A percentile compares a stretch with the other conserved stretches of the same genome.
Evolutionary conservation across 2,113 vertebrate genomes (phyloP).

Genomic region (Ranitomeya variabilis): DNA sequence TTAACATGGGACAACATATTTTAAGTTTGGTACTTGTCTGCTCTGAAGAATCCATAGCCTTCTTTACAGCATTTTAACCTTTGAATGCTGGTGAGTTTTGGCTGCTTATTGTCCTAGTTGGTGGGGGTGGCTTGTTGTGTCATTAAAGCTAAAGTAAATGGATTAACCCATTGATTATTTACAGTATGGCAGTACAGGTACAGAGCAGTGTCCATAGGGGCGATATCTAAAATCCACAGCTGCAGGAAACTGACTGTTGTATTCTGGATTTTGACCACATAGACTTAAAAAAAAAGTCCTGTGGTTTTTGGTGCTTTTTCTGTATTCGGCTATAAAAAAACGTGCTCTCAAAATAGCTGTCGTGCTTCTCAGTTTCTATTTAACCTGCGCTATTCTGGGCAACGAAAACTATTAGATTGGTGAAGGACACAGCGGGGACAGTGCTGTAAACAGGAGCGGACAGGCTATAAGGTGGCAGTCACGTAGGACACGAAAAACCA

Average conservation of each 20-base stretch:
- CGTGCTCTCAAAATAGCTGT: not conserved
- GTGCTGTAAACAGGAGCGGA: not conserved
- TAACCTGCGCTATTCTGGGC: slow-evolving; percentile 26
- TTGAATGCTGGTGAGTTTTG: too few relatives aligned
- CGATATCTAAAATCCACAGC: not conserved
- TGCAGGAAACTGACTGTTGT: not conserved
- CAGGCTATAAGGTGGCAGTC: not conserved
- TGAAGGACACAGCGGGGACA: not conserved
- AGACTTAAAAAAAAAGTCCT: not conserved
- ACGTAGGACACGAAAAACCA: not conserved
- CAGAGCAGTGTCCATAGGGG: not conserved
- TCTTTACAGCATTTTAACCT: too few relatives aligned
- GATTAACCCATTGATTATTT: too few relatives aligned
- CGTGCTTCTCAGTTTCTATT: not conserved
- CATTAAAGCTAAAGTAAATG: too few relatives aligned
- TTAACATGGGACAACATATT: too few relatives aligned
- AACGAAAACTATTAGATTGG: not conserved
- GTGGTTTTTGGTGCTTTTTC: not conserved
- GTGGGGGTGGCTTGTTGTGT: too few relatives aligned
- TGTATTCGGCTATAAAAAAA: not conserved
- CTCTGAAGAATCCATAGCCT: too few relatives aligned
- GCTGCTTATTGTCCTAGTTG: too few relatives aligned
- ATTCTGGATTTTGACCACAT: too few relatives aligned
- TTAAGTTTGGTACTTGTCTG: too few relatives aligned
- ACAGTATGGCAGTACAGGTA: not conserved